Evolutionary conservation across 2,113 vertebrate species (phyloP).

Genomic region (Genyomyrus donnyi): DNA sequence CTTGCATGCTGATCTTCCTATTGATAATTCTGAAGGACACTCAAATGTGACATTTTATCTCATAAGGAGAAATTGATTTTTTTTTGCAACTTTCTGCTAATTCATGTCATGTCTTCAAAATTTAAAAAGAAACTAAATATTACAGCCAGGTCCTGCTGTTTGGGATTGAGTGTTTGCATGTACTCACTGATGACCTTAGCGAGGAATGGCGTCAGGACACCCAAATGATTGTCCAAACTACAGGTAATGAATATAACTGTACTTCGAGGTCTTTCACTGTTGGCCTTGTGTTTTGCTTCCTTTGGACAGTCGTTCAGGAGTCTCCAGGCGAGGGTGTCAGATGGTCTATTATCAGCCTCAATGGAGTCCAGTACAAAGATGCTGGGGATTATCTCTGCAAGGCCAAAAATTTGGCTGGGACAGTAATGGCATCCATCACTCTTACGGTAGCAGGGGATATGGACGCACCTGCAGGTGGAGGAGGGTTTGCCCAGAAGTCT

Average conservation of each 20-base stretch:
- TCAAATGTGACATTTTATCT: neutral
- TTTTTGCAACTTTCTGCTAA: neutral
- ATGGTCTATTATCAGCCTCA: conserved; percentile 92
- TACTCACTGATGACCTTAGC: neutral
- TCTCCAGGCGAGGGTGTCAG: conserved; percentile 80
- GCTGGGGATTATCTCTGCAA: conserved; percentile 86
- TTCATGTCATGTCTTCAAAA: neutral
- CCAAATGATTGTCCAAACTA: neutral
- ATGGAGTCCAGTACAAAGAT: conserved; percentile 74
- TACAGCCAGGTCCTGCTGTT: neutral
- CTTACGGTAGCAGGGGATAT: conserved; percentile 70
- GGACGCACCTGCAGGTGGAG: conserved; percentile 50
- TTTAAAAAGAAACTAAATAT: neutral
- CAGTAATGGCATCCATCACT: conserved; percentile 71
- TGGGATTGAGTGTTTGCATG: neutral
- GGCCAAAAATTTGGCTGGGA: conserved; percentile 85
- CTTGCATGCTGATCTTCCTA: neutral
- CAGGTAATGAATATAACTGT: neutral
- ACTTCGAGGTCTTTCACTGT: neutral
- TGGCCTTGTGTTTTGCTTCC: conserved; percentile 24
- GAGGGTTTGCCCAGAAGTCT: conserved; percentile 37
- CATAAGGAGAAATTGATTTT: neutral
- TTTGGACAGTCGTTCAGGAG: conserved; percentile 78
- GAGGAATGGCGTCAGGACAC: neutral
- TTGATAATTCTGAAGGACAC: neutral